These are phyloP conservation scores for Procambarus virginalis DNA, from an alignment of 1,140 invertebrate genomes.

Conservation along the genomic window DNA sequence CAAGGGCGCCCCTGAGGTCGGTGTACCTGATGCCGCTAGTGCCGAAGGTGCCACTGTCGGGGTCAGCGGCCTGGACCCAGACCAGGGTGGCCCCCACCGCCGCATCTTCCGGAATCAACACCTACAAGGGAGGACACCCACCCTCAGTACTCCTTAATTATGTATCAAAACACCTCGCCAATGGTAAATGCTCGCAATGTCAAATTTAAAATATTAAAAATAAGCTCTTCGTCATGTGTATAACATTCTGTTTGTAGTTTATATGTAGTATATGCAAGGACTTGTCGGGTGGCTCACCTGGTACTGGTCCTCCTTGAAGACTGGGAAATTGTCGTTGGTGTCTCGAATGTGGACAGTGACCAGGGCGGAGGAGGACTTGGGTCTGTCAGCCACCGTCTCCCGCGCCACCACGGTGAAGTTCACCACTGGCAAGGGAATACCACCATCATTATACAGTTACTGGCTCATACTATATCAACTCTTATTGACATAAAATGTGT, in stretches of 20 bases:
- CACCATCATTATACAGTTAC: not conserved
- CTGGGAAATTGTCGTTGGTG: constrained; percentile 95
- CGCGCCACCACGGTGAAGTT: constrained; percentile 91
- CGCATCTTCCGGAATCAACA: constrained; percentile 84
- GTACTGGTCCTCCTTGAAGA: constrained; percentile 86
- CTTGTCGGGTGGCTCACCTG: constrained; percentile 75
- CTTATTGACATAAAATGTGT: too few species aligned
- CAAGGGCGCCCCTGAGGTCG: constrained; percentile 85
- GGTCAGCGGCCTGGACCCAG: constrained; percentile 87
- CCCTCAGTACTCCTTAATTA: too few species aligned
- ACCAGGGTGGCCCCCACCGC: constrained; percentile 86
- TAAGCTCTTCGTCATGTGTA: too few species aligned
- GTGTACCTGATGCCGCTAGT: constrained; percentile 91
- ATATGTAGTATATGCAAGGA: too few species aligned
- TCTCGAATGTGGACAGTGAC: constrained; percentile 91
- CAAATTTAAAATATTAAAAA: too few species aligned
- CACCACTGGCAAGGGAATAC: constrained; percentile 76
- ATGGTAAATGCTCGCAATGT: too few species aligned
- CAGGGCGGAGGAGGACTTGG: constrained; percentile 86
- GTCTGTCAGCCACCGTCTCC: constrained; percentile 83
- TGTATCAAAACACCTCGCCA: too few species aligned
- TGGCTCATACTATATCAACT: too few species aligned
- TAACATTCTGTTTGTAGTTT: too few species aligned
- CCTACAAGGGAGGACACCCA: constrained; percentile 57
- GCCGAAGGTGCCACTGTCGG: constrained; percentile 89